These are phyloP conservation scores for Abramis brama DNA, from an alignment of 2,113 vertebrate genomes.

Conservation along the genomic window DNA sequence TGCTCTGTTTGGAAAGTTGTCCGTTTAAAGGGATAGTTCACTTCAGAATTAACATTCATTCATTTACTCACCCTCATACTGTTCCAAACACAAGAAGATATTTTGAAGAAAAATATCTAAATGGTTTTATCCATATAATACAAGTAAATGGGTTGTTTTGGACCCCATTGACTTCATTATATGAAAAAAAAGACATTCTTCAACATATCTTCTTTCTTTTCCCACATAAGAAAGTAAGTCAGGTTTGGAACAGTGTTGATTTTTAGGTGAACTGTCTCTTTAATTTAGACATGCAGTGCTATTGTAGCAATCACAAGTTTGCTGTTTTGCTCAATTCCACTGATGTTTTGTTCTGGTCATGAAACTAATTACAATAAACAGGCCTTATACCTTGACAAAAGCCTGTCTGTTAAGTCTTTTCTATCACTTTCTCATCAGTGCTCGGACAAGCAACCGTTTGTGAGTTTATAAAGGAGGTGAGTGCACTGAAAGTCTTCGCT, in stretches of 20 bases:
- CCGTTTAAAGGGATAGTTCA: neutral
- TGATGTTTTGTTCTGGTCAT: conserved; percentile 13
- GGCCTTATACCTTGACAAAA: conserved; percentile 22
- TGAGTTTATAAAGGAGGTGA: conserved; percentile 32
- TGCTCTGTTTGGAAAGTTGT: conserved; percentile 5
- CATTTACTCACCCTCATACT: neutral
- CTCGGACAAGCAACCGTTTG: conserved; percentile 3
- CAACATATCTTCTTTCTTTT: neutral
- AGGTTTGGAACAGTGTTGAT: neutral
- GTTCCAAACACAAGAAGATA: neutral
- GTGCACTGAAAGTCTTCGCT: conserved; percentile 27
- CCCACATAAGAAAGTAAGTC: neutral
- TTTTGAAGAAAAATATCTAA: neutral
- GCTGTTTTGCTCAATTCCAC: conserved; percentile 38
- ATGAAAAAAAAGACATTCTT: neutral
- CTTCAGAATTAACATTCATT: neutral
- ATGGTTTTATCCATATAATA: too few relatives aligned
- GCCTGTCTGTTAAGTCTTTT: conserved; percentile 26
- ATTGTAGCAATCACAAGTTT: conserved; percentile 31
- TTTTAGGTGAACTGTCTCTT: neutral
- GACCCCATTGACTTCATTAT: neutral
- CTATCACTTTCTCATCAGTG: conserved; percentile 21
- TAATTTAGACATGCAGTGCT: conserved; percentile 21
- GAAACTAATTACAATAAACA: conserved; percentile 24
- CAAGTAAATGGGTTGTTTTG: neutral